A percentile compares a stretch with the other conserved stretches of the same genome.
phyloP scores from a whole-genome alignment of 1,140 invertebrate species.

The Colletes gigas region DNA sequence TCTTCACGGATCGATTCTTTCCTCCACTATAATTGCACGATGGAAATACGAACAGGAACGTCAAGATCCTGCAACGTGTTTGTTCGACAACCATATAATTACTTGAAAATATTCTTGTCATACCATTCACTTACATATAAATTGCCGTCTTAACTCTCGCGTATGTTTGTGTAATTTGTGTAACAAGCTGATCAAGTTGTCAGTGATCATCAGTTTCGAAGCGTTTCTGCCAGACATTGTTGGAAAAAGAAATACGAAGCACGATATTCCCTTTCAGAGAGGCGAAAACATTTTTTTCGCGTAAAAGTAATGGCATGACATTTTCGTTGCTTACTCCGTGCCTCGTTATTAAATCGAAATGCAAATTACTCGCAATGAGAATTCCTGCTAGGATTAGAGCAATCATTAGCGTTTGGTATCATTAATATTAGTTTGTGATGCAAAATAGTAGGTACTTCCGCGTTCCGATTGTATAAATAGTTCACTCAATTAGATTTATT shows the following conservation, averaged over 20 bases:
- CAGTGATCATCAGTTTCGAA: not conserved
- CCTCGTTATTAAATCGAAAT: conserved; percentile 28
- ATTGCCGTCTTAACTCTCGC: not conserved
- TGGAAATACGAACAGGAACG: not conserved
- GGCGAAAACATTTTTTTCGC: not conserved
- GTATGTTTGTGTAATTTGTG: conserved; percentile 6
- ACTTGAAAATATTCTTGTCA: conserved; percentile 16
- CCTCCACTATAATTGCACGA: not conserved
- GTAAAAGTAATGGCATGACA: not conserved
- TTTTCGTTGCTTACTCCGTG: not conserved
- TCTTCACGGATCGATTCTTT: conserved; percentile 35
- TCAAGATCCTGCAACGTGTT: not conserved
- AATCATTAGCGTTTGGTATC: conserved; percentile 36
- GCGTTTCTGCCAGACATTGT: too few relatives aligned
- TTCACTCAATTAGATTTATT: conserved; percentile 30
- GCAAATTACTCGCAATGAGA: conserved; percentile 39
- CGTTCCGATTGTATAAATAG: conserved; percentile 40
- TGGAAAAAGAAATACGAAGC: not conserved
- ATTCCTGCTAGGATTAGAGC: conserved; percentile 28
- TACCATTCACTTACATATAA: conserved; percentile 5
- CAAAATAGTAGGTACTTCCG: conserved; percentile 28
- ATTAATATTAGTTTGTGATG: conserved; percentile 41
- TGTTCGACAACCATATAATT: conserved; percentile 25
- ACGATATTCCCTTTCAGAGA: not conserved
- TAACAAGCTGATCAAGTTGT: not conserved